Base-by-base conservation (phyloP, 2,113 vertebrate genomes). In the Cephalopterus ornatus region DNA sequence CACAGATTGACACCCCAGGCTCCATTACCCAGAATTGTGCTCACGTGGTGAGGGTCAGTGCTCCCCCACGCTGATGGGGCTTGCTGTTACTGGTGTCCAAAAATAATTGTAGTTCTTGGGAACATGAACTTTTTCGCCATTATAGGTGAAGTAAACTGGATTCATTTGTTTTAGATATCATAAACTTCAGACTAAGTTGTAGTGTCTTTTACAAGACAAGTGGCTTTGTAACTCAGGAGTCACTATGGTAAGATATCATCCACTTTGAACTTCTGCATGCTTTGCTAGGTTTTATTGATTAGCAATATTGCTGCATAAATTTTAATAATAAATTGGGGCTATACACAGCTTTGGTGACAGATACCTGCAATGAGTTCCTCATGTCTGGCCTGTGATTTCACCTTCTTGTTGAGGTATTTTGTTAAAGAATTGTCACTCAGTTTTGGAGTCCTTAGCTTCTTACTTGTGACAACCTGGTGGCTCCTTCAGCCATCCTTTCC, bases 201-300 rank as follows among this genome's bases (percentile, higher is more conserved):
- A 89, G n/a, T 42, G 14, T 72, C 42, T 94, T 94, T 78, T 88
- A 59, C 61, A 65, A 88, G 52, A 90, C 19, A 95, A 65, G 55
- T 86, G 82, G 61, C 35, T 97, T 39, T 85, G 41, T 89, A 94
- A 58, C 37, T 92, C 73, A 71, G 42, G 94, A 63, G 18, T 92
- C 39, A 72, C 19, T 50, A 3, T 27, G 17, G 30, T 58, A 92
- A 81, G 82, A 56, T 28, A 35, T 26, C 13, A 89, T 44, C 62
- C 8, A 32, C 37, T 80, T 75, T 52, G 44, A 11, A 26, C 55
- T 94, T 95, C 92, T 74, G 18, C 2, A 47, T 56, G 23, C 39
- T 84, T 95, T 83, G 13, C 35, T 56, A 32, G 37, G 52, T 94
- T 94, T 95, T 84, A 88, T 67, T 74, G 59, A 93, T 83, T 83